A percentile compares a stretch with the other conserved stretches of the same genome.
These are phyloP conservation scores for Rhabdornis inornatus DNA, from an alignment of 2,113 vertebrate species.

Conservation along the genomic window DNA sequence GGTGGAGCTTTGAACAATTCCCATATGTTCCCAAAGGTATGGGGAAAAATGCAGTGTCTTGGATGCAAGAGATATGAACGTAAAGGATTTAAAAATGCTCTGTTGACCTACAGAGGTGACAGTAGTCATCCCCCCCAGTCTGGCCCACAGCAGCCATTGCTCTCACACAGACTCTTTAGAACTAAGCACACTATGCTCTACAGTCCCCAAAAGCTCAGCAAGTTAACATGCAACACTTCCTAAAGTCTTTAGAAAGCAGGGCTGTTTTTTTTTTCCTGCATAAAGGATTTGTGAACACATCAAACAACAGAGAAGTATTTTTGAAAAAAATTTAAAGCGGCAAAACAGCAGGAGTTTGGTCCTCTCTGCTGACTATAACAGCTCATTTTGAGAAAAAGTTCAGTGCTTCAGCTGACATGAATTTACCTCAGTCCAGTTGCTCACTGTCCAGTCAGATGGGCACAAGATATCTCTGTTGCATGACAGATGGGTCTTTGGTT, in stretches of 20 bases:
- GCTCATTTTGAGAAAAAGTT: not conserved
- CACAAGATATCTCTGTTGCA: slow-evolving; percentile 92
- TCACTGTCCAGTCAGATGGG: slow-evolving; percentile 88
- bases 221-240: not conserved
- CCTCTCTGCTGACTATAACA: not conserved
- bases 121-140: not conserved
- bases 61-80: not conserved
- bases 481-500: slow-evolving; percentile 84
- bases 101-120: not conserved
- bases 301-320: not conserved
- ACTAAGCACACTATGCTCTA: accelerated
- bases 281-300: not conserved
- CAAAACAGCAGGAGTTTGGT: not conserved
- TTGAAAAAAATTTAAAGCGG: not conserved
- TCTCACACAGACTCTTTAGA: not conserved
- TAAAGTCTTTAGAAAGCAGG: not conserved
- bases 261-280: not conserved
- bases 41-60: not conserved
- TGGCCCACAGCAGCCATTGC: not conserved
- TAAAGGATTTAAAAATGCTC: not conserved
- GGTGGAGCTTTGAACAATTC: not conserved
- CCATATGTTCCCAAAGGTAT: accelerated
- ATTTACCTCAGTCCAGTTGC: slow-evolving; percentile 89
- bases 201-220: not conserved
- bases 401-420: not conserved